phyloP scores from a whole-genome alignment of 1,140 invertebrate genomes.

The Eriosoma lanigerum region DNA sequence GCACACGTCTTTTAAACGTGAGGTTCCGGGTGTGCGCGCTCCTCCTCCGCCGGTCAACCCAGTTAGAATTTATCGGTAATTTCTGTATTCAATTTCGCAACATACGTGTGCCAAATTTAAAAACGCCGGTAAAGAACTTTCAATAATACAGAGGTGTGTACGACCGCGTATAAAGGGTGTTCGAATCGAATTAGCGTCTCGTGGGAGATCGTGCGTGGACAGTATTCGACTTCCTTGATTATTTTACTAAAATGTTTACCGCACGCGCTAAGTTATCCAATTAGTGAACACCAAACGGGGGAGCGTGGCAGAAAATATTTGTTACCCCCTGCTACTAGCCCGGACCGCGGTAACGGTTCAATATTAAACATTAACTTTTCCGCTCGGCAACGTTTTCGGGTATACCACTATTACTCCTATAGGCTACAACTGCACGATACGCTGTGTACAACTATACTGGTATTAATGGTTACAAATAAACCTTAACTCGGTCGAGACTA shows the following conservation, averaged over 20 bases:
- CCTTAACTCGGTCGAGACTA: conserved; percentile 41
- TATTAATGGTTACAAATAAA: conserved; percentile 42
- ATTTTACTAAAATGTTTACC: neutral
- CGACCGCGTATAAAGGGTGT: neutral
- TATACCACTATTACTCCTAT: neutral
- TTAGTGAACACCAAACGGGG: neutral
- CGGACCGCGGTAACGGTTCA: neutral
- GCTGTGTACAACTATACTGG: neutral
- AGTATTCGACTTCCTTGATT: neutral
- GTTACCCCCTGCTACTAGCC: neutral
- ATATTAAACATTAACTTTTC: conserved; percentile 45
- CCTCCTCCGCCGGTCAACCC: neutral
- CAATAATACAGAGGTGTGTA: too few relatives aligned
- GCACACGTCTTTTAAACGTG: neutral
- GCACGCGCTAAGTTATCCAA: neutral
- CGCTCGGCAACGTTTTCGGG: conserved; percentile 18
- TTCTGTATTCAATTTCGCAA: neutral
- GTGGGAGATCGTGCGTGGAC: neutral
- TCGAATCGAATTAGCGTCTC: neutral
- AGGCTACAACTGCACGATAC: neutral
- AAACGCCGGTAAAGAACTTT: neutral
- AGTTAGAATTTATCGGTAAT: conserved; percentile 2
- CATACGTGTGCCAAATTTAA: conserved; percentile 29
- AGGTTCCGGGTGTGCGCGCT: neutral
- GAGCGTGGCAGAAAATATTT: neutral